These are phyloP conservation scores for Dendroctonus ponderosae DNA, from an alignment of 1,140 invertebrate genomes.

Conservation along the genomic window DNA sequence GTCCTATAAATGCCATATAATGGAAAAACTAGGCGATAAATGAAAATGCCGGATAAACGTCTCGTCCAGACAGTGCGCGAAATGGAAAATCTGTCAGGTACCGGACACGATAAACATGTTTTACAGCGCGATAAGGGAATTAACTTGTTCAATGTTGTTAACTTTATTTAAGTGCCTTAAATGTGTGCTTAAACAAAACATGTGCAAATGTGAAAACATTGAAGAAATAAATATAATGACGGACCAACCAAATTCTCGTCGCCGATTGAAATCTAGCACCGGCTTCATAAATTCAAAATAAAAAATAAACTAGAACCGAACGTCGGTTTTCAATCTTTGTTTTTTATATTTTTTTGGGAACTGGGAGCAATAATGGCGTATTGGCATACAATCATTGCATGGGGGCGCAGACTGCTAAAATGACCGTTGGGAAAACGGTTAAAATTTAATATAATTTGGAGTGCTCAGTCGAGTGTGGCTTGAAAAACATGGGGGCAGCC, in stretches of 20 bases:
- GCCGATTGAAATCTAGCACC: no score
- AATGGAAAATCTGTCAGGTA: conserved; percentile 15
- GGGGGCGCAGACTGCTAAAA: conserved; percentile 8
- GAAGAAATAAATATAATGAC: no score
- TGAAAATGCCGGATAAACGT: conserved; percentile 11
- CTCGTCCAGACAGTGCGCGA: conserved; percentile 2
- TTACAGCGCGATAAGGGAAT: no score
- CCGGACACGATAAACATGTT: background rate
- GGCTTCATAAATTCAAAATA: no score
- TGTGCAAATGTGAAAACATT: no score
- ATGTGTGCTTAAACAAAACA: no score
- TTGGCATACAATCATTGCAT: conserved; percentile 13
- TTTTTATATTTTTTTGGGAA: conserved; percentile 7
- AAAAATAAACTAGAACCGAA: no score
- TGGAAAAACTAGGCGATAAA: conserved; percentile 18
- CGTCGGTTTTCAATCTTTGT: background rate
- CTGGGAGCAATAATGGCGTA: conserved; percentile 3
- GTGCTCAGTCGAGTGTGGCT: conserved; percentile 11
- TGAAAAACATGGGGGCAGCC: conserved; percentile 8
- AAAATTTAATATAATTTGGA: conserved; percentile 19
- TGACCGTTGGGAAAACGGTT: conserved; percentile 6
- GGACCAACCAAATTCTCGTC: no score
- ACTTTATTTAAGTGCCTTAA: no score
- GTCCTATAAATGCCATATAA: conserved; percentile 13
- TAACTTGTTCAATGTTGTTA: no score